phyloP scores from a whole-genome alignment of 2,113 vertebrate species.

The Physeter macrocephalus region DNA sequence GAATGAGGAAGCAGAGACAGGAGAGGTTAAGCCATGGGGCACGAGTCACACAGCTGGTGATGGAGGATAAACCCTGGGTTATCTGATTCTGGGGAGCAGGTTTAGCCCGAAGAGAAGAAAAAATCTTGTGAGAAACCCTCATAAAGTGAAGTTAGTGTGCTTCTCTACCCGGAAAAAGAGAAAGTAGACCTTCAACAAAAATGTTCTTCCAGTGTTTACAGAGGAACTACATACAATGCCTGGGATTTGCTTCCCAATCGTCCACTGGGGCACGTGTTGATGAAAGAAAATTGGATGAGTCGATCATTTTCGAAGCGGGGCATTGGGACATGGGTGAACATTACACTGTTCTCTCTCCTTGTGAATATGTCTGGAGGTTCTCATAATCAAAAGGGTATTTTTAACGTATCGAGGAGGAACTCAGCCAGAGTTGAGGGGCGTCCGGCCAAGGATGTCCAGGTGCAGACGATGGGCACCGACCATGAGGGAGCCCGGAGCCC shows the following conservation, averaged over 20 bases:
- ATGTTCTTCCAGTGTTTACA: not conserved
- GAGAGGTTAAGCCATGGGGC: accelerated
- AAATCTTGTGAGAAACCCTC: not conserved
- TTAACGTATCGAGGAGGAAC: not conserved
- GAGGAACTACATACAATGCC: accelerated
- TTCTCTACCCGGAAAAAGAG: not conserved
- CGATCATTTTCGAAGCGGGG: accelerated
- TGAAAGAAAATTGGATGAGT: not conserved
- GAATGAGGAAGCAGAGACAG: not conserved
- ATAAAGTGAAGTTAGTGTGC: accelerated
- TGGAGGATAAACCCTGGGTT: accelerated
- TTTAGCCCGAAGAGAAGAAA: not conserved
- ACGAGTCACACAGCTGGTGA: accelerated
- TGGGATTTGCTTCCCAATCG: not conserved
- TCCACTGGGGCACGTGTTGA: not conserved
- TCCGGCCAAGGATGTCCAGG: no score
- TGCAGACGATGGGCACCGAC: not conserved
- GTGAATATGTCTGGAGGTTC: no score
- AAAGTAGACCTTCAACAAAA: not conserved
- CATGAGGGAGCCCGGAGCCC: not conserved
- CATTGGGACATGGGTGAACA: accelerated
- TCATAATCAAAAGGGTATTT: not conserved
- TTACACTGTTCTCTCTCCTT: not conserved
- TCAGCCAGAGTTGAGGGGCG: not conserved
- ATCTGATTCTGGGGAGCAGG: not conserved